Evolutionary conservation across 2,113 vertebrate genomes (phyloP), one percentile per base, ranked within the genome.

Genomic region (Lucifuga dentata): DNA sequence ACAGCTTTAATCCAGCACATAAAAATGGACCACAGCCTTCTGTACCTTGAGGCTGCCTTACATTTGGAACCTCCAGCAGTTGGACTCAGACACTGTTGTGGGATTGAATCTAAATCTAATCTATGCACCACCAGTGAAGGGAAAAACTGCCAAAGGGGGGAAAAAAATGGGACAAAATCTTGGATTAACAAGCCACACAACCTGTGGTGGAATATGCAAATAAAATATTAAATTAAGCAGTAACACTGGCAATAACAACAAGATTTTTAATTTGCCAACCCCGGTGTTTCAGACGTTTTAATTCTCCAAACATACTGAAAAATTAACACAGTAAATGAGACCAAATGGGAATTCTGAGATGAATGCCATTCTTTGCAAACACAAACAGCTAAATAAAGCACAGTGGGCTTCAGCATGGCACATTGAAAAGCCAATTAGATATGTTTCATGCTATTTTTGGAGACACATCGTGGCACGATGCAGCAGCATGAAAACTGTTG

Each of bases 291-390:
- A 19, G 52, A 7, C 26, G 66, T 73, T 65, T 59, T 24, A 76
- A 86, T 64, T 59, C 39, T n/a, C 60, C 56, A 64, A 63, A 71
- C 72, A 59, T 39, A n/a, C 40, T 66, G 61, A 66, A 83, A 79
- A 69, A 63, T 56, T 41, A 62, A 60, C 26, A 5, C 26, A 29
- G 26, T 75, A 81, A 86, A 76, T 63, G 59, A 80, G 66, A 41
- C 70, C 52, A 68, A 33, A 48, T 40, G 57, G 65, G 73, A 66
- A 70, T 67, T 20, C 21, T 8, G 62, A 65, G 46, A 58, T 29
- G 57, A 17, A 3, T 12, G 23, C 39, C 43, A 38, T 50, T 70
- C 56, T 41, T 59, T 66, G 50, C 61, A 73, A 80, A 80, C 74
- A 71, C 40, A 60, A 72, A 44, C 46, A 64, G 58, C 29, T 38